phyloP scores from a whole-genome alignment of 2,888 invertebrate genomes.

The Nycteola revayana region DNA sequence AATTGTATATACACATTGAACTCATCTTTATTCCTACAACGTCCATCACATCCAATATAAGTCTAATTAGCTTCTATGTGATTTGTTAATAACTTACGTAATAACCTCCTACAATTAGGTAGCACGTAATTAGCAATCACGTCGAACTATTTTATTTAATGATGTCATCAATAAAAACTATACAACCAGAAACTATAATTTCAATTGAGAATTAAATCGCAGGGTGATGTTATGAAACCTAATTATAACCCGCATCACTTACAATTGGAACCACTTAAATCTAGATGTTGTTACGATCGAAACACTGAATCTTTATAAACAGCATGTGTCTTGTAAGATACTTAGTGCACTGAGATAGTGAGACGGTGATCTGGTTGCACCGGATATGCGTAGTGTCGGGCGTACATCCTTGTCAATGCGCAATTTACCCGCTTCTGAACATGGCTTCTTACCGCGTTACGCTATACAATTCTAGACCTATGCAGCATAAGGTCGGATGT shows the following conservation, averaged over 20 bases:
- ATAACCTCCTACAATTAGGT: too few relatives aligned
- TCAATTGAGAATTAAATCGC: slow-evolving; percentile 16
- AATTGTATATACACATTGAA: too few relatives aligned
- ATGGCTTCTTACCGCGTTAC: too few relatives aligned
- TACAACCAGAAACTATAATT: slow-evolving; percentile 1
- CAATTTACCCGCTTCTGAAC: slow-evolving; percentile 61
- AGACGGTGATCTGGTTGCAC: slow-evolving; percentile 34
- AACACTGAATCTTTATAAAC: slow-evolving; percentile 26
- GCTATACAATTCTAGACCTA: too few relatives aligned
- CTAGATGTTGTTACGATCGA: slow-evolving; percentile 23
- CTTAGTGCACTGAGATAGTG: slow-evolving; percentile 14
- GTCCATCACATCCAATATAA: too few relatives aligned
- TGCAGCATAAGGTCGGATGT: too few relatives aligned
- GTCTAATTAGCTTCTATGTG: too few relatives aligned
- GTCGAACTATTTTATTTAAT: too few relatives aligned
- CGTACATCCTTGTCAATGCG: slow-evolving; percentile 69
- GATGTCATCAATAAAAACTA: too few relatives aligned
- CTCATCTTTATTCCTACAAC: too few relatives aligned
- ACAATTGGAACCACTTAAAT: slow-evolving; percentile 36
- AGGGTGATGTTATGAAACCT: slow-evolving; percentile 16
- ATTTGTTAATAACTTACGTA: too few relatives aligned
- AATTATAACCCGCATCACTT: slow-evolving; percentile 29
- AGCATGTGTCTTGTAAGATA: slow-evolving; percentile 21
- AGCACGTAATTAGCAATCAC: too few relatives aligned
- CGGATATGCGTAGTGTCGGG: slow-evolving; percentile 71